Evolutionary conservation across 37 sponge, comb jelly and placozoan species (phyloP), one percentile per base, ranked within the genome.

Genomic region (Tethya wilhelma): DNA sequence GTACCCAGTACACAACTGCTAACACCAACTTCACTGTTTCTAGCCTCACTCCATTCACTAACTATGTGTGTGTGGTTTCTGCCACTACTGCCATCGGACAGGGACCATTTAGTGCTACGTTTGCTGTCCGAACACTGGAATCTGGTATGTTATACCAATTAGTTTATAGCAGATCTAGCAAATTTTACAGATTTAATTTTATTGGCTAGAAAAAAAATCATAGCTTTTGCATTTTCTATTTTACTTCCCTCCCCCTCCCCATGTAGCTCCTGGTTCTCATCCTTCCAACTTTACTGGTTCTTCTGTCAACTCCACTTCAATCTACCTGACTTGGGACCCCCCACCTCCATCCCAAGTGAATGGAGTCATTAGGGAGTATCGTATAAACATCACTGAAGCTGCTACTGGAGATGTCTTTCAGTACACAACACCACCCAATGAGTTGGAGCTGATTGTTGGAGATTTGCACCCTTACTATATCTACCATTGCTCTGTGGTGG

Each of bases 341-440:
- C 78, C 77, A 2, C 77, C 77, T 60, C 64, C 72, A 30, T 38
- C 49, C 12, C 65, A 77, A n/a, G 29, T 36, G 7, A 85, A 85
- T 60, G 86, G 86, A 2, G 46, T 71, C n/a, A 77, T 85, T 29
- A 33, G 69, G 25, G 78, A 70, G 64, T 85, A 85, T 42, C 42
- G 78, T 2, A 68, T 85, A 11, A 85, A 76, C 59, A 43, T 85
- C 17, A 71, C 73, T 12, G 72, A 78, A 14, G 29, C 23, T 41
- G 72, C 19, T 2, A 77, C 78, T 20, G 71, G 71, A 2, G 2
- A n/a, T 43, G 55, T 57, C 28, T 26, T 56, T 5, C 70, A 77
- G n/a, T 44, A 25, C 28, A 44, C 64, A 3, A 71, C 72, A 26
- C 28, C 3, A 4, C 82, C 43, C 29, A 2, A 29, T 2, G 20